Evolutionary conservation across 2,797 vertebrate genomes (phyloP), one percentile per base, ranked within the genome.

Genomic region (Hippoglossus hippoglossus): DNA sequence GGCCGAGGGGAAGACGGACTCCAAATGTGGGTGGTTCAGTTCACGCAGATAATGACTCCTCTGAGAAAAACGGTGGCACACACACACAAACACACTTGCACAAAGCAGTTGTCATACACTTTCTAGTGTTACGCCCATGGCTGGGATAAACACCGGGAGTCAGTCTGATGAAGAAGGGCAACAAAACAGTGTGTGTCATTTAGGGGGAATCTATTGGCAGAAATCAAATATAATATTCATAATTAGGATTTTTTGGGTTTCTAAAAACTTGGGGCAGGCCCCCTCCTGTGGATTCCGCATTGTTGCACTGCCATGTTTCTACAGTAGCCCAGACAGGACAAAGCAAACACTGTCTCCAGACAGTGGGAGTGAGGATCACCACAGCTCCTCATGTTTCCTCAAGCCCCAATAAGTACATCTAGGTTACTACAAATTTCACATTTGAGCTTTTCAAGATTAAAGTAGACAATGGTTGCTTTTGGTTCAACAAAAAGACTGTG

Each of bases 121-220:
- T 67, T 83, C 76, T 47, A 71, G 76, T 80, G 80, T 83, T 69
- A 61, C 24, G 67, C 89, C 76, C 0, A 73, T 34, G 63, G 84
- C 82, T 78, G 84, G 31, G 85, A 86, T 87, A 79, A 88, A 82
- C 82, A 79, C 73, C 50, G 70, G 73, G 74, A 88, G 81, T 87
- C 84, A 85, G 66, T 31, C 31, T 7, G 31, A 31, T 31, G 31
- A 31, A 31, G 31, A 31, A 8, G 31, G 86, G 80, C 85, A 84
- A 78, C 59, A n/a, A 76, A 26, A 25, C 22, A 3, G 10, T 15
- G 16, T 46, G 41, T 46, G 41, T 15, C 8, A 9, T n/a, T n/a
- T n/a, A 49, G 6, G 5, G 46, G 19, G 46, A 18, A 49, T 49
- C 46, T n/a, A 49, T 19, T 19, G 46, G 46, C 46, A 47, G 46